Evolutionary conservation across 2,888 invertebrate genomes (phyloP).

Genomic region (Amphipyra berbera): DNA sequence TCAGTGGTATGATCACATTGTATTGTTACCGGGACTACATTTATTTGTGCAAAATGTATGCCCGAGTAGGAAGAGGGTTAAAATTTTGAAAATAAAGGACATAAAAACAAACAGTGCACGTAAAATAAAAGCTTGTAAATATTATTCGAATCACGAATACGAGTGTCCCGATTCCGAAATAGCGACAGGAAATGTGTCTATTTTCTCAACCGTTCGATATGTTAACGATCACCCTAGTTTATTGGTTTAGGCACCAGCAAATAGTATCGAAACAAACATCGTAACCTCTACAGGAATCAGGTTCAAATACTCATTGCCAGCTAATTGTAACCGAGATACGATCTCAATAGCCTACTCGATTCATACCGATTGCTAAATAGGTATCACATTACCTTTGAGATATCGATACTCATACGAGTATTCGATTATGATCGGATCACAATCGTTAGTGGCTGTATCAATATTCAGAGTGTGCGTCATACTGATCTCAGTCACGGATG

Average conservation of each 20-base stretch:
- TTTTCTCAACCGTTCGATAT: conserved; percentile 25
- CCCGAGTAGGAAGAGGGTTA: no score
- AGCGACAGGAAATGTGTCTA: conserved; percentile 32
- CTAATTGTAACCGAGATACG: conserved; percentile 22
- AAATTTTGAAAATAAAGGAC: no score
- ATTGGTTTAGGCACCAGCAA: conserved; percentile 25
- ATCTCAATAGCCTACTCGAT: conserved; percentile 21
- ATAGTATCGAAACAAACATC: conserved; percentile 13
- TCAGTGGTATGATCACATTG: no score
- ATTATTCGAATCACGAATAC: neutral
- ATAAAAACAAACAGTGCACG: neutral
- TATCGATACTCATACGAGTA: conserved; percentile 40
- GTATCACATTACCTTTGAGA: conserved; percentile 39
- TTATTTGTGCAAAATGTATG: no score
- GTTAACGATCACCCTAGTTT: conserved; percentile 31
- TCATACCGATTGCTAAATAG: conserved; percentile 39
- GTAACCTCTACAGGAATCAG: conserved; percentile 2
- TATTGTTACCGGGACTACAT: no score
- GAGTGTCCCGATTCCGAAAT: conserved; percentile 21
- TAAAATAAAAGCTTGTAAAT: neutral
- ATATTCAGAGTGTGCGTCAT: conserved; percentile 48
- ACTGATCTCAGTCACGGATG: conserved; percentile 48
- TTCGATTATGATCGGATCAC: conserved; percentile 42
- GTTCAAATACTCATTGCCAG: conserved; percentile 21
- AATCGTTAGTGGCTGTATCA: conserved; percentile 37